Conservation (phyloP, 2,113 vertebrate genomes). For the Mugil cephalus region DNA sequence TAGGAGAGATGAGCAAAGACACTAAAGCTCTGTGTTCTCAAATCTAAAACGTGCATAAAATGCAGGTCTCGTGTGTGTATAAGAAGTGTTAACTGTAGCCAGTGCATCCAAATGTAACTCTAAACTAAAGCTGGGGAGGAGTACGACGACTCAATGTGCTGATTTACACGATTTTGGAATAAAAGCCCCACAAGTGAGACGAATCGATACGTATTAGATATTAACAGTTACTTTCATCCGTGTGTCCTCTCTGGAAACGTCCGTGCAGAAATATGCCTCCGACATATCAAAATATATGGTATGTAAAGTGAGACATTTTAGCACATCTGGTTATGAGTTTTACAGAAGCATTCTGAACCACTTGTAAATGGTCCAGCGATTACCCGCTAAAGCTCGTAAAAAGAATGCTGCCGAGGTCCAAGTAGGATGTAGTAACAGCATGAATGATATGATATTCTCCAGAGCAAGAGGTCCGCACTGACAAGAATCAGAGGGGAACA, state of each 20-base stretch:
- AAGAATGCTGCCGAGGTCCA: constrained; percentile 9
- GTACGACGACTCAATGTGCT: too few species aligned
- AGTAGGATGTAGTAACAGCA: constrained; percentile 6
- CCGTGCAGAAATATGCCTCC: constrained; percentile 5
- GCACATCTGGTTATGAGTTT: constrained; percentile 25
- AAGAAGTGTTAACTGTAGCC: too few species aligned
- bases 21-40: neutral
- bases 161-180: too few species aligned
- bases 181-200: too few species aligned
- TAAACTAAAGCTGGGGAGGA: too few species aligned
- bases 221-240: neutral
- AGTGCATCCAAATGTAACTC: too few species aligned
- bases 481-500: constrained; percentile 1
- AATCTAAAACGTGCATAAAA: neutral
- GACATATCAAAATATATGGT: neutral
- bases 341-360: constrained; percentile 2
- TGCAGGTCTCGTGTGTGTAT: neutral
- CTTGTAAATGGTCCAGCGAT: constrained; percentile 22
- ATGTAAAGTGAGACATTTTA: constrained; percentile 6
- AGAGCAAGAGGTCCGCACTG: constrained; percentile 2
- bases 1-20: neutral
- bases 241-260: neutral
- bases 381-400: constrained; percentile 11
- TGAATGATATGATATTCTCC: constrained; percentile 1
- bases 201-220: too few species aligned